A percentile compares a stretch with the other conserved stretches of the same genome.
These are phyloP conservation scores for Bungarus multicinctus DNA, from an alignment of 2,113 vertebrate genomes.

Conservation along the genomic window DNA sequence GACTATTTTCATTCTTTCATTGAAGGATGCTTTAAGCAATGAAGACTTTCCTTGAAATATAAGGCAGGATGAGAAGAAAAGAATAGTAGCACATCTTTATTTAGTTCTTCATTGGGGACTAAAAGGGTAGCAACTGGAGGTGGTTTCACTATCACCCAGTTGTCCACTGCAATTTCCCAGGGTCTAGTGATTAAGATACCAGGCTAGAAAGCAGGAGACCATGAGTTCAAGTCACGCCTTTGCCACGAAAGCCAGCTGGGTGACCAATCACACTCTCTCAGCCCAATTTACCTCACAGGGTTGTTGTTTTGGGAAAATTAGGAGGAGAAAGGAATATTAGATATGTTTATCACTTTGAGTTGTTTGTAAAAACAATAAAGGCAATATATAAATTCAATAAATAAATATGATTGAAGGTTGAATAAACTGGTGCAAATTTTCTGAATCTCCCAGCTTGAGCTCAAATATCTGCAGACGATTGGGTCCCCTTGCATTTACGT, in stretches of 20 bases:
- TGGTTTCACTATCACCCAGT: not conserved
- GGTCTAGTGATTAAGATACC: not conserved
- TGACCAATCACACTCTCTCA: not conserved
- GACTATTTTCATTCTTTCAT: not conserved
- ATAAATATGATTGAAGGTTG: not conserved
- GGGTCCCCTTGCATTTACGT: not conserved
- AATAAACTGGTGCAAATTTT: not conserved
- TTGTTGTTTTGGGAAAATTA: not conserved
- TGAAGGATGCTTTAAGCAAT: not conserved
- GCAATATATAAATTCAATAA: not conserved
- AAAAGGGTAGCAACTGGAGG: not conserved
- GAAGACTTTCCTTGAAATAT: not conserved
- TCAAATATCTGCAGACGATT: not conserved
- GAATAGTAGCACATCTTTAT: not conserved
- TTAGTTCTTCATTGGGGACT: not conserved
- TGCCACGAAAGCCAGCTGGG: not conserved
- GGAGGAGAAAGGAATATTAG: not conserved
- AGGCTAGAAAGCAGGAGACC: not conserved
- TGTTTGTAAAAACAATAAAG: not conserved
- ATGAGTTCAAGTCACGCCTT: not conserved
- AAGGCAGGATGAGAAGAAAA: not conserved
- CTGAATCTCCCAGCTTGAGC: not conserved
- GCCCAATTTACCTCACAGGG: not conserved
- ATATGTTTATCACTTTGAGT: not conserved
- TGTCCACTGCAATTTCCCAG: not conserved